Percentiles rank a stretch among this genome's conserved stretches.
Conservation (phyloP, 2,113 vertebrate species). For the Siniperca chuatsi region DNA sequence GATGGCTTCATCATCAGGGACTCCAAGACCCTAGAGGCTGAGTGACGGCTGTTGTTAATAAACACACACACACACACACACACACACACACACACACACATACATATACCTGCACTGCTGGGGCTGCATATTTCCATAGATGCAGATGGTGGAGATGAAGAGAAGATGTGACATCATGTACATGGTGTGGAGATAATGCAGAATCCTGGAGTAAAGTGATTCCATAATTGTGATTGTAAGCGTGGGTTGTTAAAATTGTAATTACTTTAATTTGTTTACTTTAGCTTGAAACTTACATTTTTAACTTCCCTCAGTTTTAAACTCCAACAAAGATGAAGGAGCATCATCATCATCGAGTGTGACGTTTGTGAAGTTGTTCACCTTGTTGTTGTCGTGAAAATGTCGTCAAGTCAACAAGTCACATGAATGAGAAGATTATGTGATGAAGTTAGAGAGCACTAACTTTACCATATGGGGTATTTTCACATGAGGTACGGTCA, state of each 20-base stretch:
- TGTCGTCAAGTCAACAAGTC: too few species aligned
- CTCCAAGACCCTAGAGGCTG: constrained; percentile 53
- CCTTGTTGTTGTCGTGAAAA: neutral
- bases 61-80: constrained; percentile 41
- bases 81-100: constrained; percentile 25
- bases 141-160: constrained; percentile 8
- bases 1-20: constrained; percentile 79
- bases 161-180: neutral
- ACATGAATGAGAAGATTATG: too few species aligned
- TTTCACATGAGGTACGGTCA: too few species aligned
- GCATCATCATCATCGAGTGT: neutral
- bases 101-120: neutral
- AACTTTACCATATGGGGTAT: too few species aligned
- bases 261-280: neutral
- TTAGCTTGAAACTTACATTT: neutral
- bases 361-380: neutral
- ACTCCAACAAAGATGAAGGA: neutral
- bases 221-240: too few species aligned
- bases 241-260: neutral
- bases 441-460: too few species aligned
- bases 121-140: neutral
- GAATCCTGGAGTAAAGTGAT: neutral
- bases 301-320: neutral
- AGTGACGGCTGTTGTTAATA: constrained; percentile 67
- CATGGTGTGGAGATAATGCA: neutral